Evolutionary conservation across 2,797 vertebrate genomes (phyloP).

Genomic region (Micromesistius poutassou): DNA sequence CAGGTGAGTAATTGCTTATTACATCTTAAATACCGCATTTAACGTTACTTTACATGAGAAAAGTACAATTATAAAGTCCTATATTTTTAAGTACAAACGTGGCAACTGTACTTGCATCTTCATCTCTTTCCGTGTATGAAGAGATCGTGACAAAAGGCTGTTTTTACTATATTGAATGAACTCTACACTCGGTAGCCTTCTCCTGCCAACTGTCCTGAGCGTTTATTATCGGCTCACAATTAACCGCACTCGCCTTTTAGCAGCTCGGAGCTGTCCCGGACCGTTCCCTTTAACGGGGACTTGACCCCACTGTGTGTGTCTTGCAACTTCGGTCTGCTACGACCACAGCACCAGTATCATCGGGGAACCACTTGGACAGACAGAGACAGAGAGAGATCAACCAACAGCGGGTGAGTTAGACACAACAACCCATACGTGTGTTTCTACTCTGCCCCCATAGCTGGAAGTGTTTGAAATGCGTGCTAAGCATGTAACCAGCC

Average conservation of each 20-base stretch:
- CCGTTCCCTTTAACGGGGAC: not conserved
- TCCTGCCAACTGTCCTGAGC: too few relatives aligned
- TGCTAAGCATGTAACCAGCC: not conserved
- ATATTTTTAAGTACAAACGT: not conserved
- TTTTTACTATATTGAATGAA: not conserved
- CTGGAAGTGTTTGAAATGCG: not conserved
- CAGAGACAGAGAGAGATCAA: not conserved
- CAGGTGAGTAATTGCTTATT: too few relatives aligned
- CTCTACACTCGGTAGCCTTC: too few relatives aligned
- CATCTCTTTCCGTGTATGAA: not conserved
- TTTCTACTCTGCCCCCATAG: not conserved
- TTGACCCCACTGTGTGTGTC: not conserved
- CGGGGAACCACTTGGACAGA: not conserved
- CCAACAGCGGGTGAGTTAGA: not conserved
- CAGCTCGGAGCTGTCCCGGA: conserved; percentile 10
- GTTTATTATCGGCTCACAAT: not conserved
- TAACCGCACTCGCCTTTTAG: conserved; percentile 49
- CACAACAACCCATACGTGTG: not conserved
- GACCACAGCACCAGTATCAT: too few relatives aligned
- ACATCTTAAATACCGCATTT: too few relatives aligned
- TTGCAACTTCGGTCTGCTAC: not conserved
- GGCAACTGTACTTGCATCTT: not conserved
- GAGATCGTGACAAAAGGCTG: not conserved
- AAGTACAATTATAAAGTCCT: not conserved
- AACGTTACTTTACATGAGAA: too few relatives aligned